Evolutionary conservation across 2,113 vertebrate genomes (phyloP).

Genomic region (Piaya cayana): DNA sequence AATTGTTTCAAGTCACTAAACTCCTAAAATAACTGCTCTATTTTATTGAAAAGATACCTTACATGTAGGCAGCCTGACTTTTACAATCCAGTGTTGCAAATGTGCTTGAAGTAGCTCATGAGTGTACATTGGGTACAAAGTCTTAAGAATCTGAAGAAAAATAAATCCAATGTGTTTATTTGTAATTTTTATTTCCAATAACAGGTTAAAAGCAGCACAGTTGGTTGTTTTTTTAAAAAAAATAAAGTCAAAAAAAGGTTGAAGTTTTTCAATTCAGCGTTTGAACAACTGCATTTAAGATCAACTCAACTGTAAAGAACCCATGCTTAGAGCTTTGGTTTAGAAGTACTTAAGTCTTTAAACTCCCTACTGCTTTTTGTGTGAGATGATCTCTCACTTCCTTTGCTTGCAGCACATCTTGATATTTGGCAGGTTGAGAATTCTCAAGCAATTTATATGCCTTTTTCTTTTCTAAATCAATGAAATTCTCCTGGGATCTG

Average conservation of each 20-base stretch:
- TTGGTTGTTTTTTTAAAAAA: background rate
- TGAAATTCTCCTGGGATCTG: background rate
- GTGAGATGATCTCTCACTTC: background rate
- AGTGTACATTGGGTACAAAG: background rate
- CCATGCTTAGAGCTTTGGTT: background rate
- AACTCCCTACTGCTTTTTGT: background rate
- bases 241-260: background rate
- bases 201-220: background rate
- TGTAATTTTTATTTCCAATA: background rate
- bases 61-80: background rate
- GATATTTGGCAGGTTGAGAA: background rate
- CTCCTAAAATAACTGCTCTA: background rate
- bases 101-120: background rate
- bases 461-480: background rate
- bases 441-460: background rate
- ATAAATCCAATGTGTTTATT: background rate
- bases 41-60: background rate
- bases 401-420: background rate
- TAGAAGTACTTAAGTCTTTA: background rate
- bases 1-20: background rate
- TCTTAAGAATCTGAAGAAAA: background rate
- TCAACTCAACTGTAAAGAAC: background rate
- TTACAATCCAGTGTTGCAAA: background rate
- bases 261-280: background rate
- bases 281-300: background rate